These are phyloP conservation scores for Hemichromis elongatus DNA, from an alignment of 2,113 vertebrate genomes.

Conservation along the genomic window DNA sequence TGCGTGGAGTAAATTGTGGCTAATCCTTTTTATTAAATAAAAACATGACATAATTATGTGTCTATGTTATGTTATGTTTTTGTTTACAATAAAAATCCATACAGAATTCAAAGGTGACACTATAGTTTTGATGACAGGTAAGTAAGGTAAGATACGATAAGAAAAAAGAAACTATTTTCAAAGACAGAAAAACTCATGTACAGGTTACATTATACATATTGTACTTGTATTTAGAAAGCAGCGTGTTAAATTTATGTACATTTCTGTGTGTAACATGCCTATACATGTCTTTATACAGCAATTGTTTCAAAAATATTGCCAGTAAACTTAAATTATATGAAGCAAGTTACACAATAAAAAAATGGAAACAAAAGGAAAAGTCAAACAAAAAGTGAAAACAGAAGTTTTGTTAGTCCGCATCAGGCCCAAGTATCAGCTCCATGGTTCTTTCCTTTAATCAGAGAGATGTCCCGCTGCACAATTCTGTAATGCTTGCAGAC, in stretches of 20 bases:
- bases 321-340: neutral
- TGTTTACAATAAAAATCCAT: slow-evolving; percentile 26
- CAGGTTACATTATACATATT: neutral
- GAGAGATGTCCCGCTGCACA: slow-evolving; percentile 28
- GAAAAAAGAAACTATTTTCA: neutral
- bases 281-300: neutral
- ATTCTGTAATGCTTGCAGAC: slow-evolving; percentile 43
- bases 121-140: neutral
- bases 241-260: neutral
- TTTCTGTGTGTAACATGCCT: neutral
- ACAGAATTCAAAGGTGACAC: slow-evolving; percentile 33
- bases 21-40: neutral
- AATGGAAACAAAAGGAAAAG: neutral
- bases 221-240: neutral
- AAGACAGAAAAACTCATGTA: neutral
- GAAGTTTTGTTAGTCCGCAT: slow-evolving; percentile 6
- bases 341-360: neutral
- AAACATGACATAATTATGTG: neutral
- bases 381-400: neutral
- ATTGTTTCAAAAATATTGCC: neutral
- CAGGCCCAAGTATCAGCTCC: neutral
- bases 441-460: slow-evolving; percentile 41
- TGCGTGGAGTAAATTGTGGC: neutral
- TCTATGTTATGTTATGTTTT: slow-evolving; percentile 26
- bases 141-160: neutral